Base-by-base conservation (phyloP, 2,797 vertebrate species). In the Coreius guichenoti region DNA sequence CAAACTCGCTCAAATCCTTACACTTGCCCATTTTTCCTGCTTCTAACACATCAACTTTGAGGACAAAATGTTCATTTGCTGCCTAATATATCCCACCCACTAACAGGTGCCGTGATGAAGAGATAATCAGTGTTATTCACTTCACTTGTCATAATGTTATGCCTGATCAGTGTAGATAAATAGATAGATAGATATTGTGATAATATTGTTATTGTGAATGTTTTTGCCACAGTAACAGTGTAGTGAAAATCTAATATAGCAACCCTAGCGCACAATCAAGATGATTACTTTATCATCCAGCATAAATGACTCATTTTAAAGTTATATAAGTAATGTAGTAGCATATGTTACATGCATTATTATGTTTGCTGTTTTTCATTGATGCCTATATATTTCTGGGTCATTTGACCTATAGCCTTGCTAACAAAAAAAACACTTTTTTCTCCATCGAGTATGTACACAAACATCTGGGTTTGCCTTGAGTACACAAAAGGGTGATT, bases 351-450 rank as follows among this genome's bases (percentile, higher is more conserved):
- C 33, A 36, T 56, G 13, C 4, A 39, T 65, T 65, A 31, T 29
- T 65, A 63, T 81, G 72, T 86, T 67, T 83, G 51, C 23, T 70
- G 73, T 86, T 84, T 85, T 21, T 23, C 26, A 31, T 17, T 31
- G 61, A 8, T 31, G 7, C 3, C 6, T 31, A 61, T 58, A 11
- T n/a, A 65, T 65, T 67, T 82, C 33, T 54, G 58, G 43, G 58
- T 86, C 12, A 47, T 78, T 86, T 49, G 68, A 75, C 39, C 43
- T 39, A 43, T 39, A 79, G 82, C 58, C 80, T 74, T 69, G 72
- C 26, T 76, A 83, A 70, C 77, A 87, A 85, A 76, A 76, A 67
- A n/a, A 31, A 76, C 16, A 21, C 58, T 14, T 72, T 72, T 86
- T 75, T 45, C 75, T 86, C 26, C 31, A 31, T 84, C 12, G 39